Conservation (phyloP, 2,113 vertebrate genomes). For the Ctenodactylus gundi region DNA sequence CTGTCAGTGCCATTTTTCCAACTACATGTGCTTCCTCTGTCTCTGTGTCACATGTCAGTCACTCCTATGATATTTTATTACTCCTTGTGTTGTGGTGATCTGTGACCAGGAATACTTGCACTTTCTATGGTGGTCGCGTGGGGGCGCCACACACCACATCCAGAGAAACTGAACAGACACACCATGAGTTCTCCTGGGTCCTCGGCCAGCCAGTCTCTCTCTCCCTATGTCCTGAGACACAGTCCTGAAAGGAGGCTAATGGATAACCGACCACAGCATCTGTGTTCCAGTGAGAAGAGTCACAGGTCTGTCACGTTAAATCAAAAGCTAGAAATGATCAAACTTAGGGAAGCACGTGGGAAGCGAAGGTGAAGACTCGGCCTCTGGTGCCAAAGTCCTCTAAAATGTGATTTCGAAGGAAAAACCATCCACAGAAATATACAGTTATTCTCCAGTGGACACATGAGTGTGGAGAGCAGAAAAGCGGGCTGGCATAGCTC, state of each 20-base stretch:
- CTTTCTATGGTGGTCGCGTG: background rate
- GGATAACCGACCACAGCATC: background rate
- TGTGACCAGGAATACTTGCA: background rate
- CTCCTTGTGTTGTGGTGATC: background rate
- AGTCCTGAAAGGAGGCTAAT: background rate
- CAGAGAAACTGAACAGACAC: too few species aligned
- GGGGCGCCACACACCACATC: background rate
- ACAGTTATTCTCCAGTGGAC: background rate
- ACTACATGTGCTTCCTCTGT: too few species aligned
- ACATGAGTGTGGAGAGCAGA: too few species aligned
- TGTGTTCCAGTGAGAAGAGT: background rate
- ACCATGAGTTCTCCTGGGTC: background rate
- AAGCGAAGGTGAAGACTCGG: background rate
- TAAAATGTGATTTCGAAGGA: background rate
- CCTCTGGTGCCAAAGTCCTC: background rate
- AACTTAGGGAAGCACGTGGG: background rate
- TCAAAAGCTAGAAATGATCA: conserved; percentile 14
- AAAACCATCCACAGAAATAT: background rate
- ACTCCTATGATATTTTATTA: background rate
- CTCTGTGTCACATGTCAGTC: background rate
- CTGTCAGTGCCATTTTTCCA: background rate
- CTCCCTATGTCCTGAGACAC: background rate
- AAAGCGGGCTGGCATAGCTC: too few species aligned
- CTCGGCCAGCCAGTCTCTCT: background rate
- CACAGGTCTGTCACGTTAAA: background rate